Evolutionary conservation across 2,113 vertebrate species (phyloP).

Genomic region (Neogobius melanostomus): DNA sequence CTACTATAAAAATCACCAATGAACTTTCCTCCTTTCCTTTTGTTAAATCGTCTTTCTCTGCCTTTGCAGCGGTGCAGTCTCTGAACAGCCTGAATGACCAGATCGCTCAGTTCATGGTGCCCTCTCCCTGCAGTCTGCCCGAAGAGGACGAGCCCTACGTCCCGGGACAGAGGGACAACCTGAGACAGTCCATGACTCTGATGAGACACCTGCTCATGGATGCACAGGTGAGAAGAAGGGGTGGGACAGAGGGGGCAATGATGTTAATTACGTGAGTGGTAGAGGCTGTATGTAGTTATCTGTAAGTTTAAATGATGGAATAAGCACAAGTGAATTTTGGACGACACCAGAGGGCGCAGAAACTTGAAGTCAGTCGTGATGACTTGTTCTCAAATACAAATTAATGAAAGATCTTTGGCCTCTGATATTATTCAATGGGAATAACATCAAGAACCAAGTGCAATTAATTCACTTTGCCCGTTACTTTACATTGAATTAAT

Average conservation of each 20-base stretch:
- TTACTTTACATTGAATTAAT: too few relatives aligned
- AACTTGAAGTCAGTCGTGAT: too few relatives aligned
- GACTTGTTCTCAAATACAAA: too few relatives aligned
- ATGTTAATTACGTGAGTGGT: too few relatives aligned
- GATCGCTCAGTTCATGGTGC: slow-evolving; percentile 91
- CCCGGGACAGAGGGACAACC: slow-evolving; percentile 83
- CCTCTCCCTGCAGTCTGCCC: slow-evolving; percentile 81
- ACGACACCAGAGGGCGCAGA: too few relatives aligned
- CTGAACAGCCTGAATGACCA: slow-evolving; percentile 92
- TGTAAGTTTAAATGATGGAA: too few relatives aligned
- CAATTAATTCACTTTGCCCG: too few relatives aligned
- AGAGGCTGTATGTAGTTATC: too few relatives aligned
- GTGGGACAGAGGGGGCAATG: background rate
- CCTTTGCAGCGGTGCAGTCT: slow-evolving; percentile 85
- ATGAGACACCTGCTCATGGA: slow-evolving; percentile 94
- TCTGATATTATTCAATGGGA: too few relatives aligned
- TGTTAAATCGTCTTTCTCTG: background rate
- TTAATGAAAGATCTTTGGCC: too few relatives aligned
- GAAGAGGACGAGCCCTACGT: slow-evolving; percentile 83
- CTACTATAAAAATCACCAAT: background rate
- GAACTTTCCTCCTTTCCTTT: slow-evolving; percentile 10
- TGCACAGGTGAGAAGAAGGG: slow-evolving; percentile 84
- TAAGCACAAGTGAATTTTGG: too few relatives aligned
- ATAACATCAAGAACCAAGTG: too few relatives aligned
- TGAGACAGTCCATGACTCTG: slow-evolving; percentile 88